Conservation (phyloP, 92 coral and sea anemone species). For the Porites rus region DNA sequence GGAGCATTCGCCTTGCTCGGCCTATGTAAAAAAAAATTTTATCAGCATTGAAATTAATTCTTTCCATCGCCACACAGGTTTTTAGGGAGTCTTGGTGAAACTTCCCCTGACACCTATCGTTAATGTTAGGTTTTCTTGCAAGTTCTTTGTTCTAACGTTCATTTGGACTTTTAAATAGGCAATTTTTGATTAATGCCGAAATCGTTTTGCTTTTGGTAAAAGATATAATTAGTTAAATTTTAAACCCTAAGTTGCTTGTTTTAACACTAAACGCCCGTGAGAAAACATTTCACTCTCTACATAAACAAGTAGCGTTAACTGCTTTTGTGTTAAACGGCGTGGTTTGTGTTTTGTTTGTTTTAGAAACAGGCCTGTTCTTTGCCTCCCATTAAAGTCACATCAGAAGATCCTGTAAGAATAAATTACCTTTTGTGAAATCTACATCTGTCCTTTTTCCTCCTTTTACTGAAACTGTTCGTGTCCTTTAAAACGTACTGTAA, state of each 20-base stretch:
- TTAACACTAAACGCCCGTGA: too few relatives aligned
- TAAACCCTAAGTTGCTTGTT: too few relatives aligned
- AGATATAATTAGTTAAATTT: too few relatives aligned
- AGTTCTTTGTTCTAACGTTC: background rate
- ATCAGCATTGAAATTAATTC: too few relatives aligned
- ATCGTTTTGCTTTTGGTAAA: too few relatives aligned
- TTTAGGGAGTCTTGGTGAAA: too few relatives aligned
- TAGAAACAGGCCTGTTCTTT: slow-evolving; percentile 35
- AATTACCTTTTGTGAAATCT: background rate
- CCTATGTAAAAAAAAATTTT: too few relatives aligned
- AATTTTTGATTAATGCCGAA: too few relatives aligned
- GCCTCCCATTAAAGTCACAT: slow-evolving; percentile 45
- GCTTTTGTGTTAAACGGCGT: background rate
- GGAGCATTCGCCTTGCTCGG: too few relatives aligned
- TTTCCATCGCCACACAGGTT: too few relatives aligned
- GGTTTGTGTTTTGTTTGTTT: slow-evolving; percentile 31
- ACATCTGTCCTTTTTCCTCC: background rate
- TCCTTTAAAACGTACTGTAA: background rate
- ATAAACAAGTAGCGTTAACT: background rate
- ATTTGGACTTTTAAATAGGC: background rate
- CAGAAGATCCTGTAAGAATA: slow-evolving; percentile 41
- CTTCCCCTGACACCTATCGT: too few relatives aligned
- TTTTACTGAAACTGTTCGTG: background rate
- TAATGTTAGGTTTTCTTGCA: background rate
- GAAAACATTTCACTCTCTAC: background rate